These are phyloP conservation scores for Gonocerus acuteangulatus DNA, from an alignment of 2,888 invertebrate genomes.

Conservation along the genomic window DNA sequence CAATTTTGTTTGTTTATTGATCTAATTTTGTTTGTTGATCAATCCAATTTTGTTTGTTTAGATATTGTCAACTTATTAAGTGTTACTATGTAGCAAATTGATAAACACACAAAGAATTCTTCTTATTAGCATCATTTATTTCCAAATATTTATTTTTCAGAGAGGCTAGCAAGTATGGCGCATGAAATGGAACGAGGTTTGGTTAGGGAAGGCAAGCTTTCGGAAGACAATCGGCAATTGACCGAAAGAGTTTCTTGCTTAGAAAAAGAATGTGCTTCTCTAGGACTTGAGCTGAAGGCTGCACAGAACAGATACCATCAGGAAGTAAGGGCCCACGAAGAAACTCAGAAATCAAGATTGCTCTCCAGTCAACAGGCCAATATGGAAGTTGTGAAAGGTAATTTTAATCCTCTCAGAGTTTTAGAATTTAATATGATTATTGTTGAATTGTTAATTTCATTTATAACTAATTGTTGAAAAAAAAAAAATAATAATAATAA, in stretches of 20 bases:
- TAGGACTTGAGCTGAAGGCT: conserved; percentile 75
- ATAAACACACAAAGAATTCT: too few species aligned
- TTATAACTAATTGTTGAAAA: too few species aligned
- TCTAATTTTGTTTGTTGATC: too few species aligned
- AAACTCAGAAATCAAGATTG: conserved; percentile 74
- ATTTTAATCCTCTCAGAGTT: conserved; percentile 31
- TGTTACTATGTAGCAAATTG: too few species aligned
- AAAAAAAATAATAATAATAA: too few species aligned
- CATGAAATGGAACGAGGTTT: conserved; percentile 58
- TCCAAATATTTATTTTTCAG: conserved; percentile 41
- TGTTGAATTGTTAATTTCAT: too few species aligned
- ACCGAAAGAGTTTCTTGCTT: conserved; percentile 72
- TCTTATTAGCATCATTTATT: too few species aligned
- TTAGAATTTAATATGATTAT: background rate
- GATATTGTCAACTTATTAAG: too few species aligned
- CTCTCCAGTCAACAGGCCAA: conserved; percentile 87
- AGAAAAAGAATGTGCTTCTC: conserved; percentile 81
- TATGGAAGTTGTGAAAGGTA: conserved; percentile 85
- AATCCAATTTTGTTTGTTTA: too few species aligned
- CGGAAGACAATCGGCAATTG: conserved; percentile 68
- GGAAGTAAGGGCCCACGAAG: conserved; percentile 79
- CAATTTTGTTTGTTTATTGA: too few species aligned
- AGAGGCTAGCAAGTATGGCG: conserved; percentile 52
- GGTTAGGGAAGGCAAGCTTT: conserved; percentile 57
- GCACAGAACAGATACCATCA: conserved; percentile 76